These are phyloP conservation scores for Perca schrenkii DNA, from an alignment of 2,113 vertebrate genomes.

Conservation along the genomic window DNA sequence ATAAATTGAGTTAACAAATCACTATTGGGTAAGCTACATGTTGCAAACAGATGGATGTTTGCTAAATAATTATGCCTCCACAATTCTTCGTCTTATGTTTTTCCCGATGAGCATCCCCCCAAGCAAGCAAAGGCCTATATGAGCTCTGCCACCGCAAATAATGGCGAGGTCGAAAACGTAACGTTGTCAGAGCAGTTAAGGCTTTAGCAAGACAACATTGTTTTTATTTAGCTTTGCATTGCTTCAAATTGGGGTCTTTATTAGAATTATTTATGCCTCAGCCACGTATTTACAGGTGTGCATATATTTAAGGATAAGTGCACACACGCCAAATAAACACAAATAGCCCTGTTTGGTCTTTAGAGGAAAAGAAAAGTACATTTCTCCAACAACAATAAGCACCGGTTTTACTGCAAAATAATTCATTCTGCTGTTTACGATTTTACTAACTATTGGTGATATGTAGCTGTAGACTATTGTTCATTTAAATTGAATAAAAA, in stretches of 20 bases:
- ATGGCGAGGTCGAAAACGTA: conserved; percentile 5
- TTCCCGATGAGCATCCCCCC: conserved; percentile 3
- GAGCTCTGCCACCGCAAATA: conserved; percentile 7
- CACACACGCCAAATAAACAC: not conserved
- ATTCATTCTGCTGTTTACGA: not conserved
- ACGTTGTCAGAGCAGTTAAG: not conserved
- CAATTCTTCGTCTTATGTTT: conserved; percentile 17
- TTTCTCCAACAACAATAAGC: not conserved
- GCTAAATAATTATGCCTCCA: not conserved
- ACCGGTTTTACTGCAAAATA: not conserved
- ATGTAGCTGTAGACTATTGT: not conserved
- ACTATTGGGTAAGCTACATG: not conserved
- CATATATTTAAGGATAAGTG: not conserved
- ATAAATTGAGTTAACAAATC: not conserved
- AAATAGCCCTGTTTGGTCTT: not conserved
- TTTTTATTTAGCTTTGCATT: not conserved
- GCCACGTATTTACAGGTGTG: not conserved
- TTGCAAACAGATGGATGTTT: conserved; percentile 13
- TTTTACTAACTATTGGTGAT: not conserved
- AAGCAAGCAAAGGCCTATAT: conserved; percentile 25
- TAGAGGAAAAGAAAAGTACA: not conserved
- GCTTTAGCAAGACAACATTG: not conserved
- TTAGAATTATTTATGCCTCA: not conserved
- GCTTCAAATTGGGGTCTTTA: not conserved
- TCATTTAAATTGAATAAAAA: not conserved